A percentile compares a stretch with the other conserved stretches of the same genome.
Conservation (phyloP, 2,888 invertebrate species). For the Mythimna albipuncta region DNA sequence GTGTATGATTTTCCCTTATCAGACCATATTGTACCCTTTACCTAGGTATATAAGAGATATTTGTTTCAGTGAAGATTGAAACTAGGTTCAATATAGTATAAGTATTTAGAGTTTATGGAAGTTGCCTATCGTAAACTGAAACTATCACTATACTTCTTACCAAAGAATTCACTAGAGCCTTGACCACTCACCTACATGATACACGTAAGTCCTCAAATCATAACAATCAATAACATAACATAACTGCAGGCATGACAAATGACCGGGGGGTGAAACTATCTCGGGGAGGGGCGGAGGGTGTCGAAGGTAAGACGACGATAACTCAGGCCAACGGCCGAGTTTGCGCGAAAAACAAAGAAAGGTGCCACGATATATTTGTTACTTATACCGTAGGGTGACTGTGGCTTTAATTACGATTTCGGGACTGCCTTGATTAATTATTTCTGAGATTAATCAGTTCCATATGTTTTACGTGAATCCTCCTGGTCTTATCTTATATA, state of each 20-base stretch:
- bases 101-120: not conserved
- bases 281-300: slow-evolving; percentile 21
- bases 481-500: no score
- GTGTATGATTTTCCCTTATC: no score
- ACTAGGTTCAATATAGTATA: no score
- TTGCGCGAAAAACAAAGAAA: slow-evolving; percentile 76
- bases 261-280: slow-evolving; percentile 56
- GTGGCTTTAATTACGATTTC: not conserved
- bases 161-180: not conserved
- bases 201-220: slow-evolving; percentile 55
- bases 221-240: slow-evolving; percentile 76
- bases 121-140: no score
- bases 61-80: no score
- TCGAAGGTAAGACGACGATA: slow-evolving; percentile 73
- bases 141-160: no score
- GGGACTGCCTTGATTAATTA: not conserved
- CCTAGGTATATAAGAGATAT: no score
- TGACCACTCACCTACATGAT: slow-evolving; percentile 38
- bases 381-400: slow-evolving; percentile 67
- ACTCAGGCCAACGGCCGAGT: slow-evolving; percentile 77
- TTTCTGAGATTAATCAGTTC: no score
- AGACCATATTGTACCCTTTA: no score
- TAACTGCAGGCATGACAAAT: slow-evolving; percentile 78
- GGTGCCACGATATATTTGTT: slow-evolving; percentile 75
- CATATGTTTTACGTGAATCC: no score